phyloP scores from a whole-genome alignment of 2,113 vertebrate species.

The Clarias magur region DNA sequence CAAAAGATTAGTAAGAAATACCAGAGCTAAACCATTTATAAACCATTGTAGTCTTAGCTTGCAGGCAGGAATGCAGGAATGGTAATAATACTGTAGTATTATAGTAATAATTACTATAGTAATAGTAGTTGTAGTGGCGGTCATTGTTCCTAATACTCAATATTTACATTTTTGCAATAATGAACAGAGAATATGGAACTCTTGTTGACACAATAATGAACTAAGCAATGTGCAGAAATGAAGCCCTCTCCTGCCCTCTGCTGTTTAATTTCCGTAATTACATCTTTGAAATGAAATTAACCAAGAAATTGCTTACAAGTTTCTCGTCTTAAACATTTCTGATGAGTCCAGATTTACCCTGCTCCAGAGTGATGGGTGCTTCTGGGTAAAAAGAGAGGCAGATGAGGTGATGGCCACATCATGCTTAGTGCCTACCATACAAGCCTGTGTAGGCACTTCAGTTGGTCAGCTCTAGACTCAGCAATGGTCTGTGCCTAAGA shows the following conservation, averaged over 20 bases:
- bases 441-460: no score
- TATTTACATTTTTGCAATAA: background rate
- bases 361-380: no score
- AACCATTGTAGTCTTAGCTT: background rate
- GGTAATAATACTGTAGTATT: no score
- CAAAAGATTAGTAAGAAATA: background rate
- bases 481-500: no score
- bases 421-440: no score
- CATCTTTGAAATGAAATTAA: background rate
- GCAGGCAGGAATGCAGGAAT: no score
- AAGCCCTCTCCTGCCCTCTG: constrained; percentile 16
- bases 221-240: background rate
- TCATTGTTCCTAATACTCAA: background rate
- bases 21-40: background rate
- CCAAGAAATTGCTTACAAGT: background rate
- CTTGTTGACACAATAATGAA: background rate
- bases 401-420: no score
- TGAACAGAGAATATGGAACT: background rate
- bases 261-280: background rate
- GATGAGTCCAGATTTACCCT: no score
- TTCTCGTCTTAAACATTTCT: background rate
- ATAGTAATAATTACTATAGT: background rate
- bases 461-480: no score
- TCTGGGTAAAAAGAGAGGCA: no score
- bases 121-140: background rate